Conservation (phyloP, 2,888 invertebrate genomes). For the Ecliptopera silaceata region DNA sequence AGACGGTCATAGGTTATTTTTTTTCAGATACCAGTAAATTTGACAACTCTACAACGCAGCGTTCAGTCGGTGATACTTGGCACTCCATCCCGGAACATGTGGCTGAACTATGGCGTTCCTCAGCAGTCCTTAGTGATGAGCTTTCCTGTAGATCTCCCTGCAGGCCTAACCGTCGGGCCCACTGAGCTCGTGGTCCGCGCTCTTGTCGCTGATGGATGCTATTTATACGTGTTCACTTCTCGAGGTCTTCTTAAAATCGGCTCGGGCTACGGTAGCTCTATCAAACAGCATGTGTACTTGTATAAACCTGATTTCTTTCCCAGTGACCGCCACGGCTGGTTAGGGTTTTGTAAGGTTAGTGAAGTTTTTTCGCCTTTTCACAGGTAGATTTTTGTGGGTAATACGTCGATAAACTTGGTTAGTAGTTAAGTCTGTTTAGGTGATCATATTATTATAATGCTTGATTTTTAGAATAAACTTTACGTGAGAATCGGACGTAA, state of each 20-base stretch:
- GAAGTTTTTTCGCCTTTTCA: not conserved
- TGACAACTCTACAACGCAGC: slow-evolving; percentile 93
- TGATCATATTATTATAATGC: not conserved
- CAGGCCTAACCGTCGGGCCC: slow-evolving; percentile 56
- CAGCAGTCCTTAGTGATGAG: slow-evolving; percentile 88
- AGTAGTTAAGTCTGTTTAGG: no score
- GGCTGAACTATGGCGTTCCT: slow-evolving; percentile 94
- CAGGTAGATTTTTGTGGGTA: not conserved
- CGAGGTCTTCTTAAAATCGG: slow-evolving; percentile 96
- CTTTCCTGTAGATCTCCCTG: slow-evolving; percentile 80
- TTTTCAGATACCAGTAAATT: slow-evolving; percentile 90
- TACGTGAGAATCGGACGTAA: slow-evolving; percentile 87
- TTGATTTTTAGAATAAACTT: slow-evolving; percentile 86
- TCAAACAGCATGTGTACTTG: slow-evolving; percentile 94
- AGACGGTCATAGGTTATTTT: not conserved
- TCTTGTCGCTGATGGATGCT: slow-evolving; percentile 95
- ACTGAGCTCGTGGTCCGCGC: slow-evolving; percentile 78
- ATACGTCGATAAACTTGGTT: not conserved
- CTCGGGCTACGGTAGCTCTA: slow-evolving; percentile 96
- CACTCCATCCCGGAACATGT: slow-evolving; percentile 92
- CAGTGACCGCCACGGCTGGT: slow-evolving; percentile 90
- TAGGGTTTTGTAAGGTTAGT: slow-evolving; percentile 91
- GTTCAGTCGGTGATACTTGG: slow-evolving; percentile 94
- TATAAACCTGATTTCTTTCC: slow-evolving; percentile 92
- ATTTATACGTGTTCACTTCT: slow-evolving; percentile 92